Base-by-base conservation (phyloP, 2,113 vertebrate genomes). In the Paramormyrops kingsleyae region DNA sequence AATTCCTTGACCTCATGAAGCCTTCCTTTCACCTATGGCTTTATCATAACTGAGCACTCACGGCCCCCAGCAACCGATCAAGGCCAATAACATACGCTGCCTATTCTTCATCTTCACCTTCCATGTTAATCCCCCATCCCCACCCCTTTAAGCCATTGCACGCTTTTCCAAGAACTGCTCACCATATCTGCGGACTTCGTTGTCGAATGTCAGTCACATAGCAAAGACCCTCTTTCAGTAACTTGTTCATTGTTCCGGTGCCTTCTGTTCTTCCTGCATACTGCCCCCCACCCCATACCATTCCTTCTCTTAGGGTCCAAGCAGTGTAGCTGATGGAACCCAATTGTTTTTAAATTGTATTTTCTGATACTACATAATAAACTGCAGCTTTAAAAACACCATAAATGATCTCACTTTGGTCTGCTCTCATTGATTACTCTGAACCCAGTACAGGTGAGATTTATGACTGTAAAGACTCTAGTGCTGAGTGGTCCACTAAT, bases 351-450 rank as follows among this genome's bases (percentile, higher is more conserved):
- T 85, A 80, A 31, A 87, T 66, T 90, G 88, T 92, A 88, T 91
- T 87, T 92, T 92, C 92, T 93, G 91, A 91, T 92, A 52, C 90
- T 87, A 93, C 93, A 93, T 92, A 95, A 94, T 95, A 94, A 95
- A 95, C 91, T 12, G 90, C 44, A 88, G 56, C 91, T 91, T 93
- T 89, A 94, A 92, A 91, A 90, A 31, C 83, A 88, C 17, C 19
- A 15, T 21, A n/a, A 39, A 6, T 31, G 50, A 5, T 90, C 42
- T 83, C 31, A n/a, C 17, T 39, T 39, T 42, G 49, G 46, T 50
- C 5, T 47, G 47, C 24, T 6, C 47, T 87, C 19, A 27, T 87
- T 87, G 46, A 50, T 13, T 84, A 6, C 19, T 47, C 44, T 84
- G 83, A 42, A 12, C n/a, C 4, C 4, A 49, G n/a, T 86, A 27